These are phyloP conservation scores for Battus philenor DNA, from an alignment of 1,140 invertebrate species.

Conservation along the genomic window DNA sequence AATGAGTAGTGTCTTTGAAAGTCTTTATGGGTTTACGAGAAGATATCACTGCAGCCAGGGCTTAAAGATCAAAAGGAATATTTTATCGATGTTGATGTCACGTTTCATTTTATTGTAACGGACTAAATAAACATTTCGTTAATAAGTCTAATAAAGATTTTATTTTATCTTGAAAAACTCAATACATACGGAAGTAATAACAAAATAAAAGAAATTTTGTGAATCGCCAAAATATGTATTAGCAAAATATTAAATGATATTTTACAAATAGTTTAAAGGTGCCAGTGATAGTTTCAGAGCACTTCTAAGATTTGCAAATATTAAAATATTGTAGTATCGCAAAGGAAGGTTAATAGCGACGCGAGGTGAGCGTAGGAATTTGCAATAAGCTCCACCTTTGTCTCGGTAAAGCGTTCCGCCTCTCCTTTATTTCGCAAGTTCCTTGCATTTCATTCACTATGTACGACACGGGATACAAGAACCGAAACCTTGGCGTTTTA, in stretches of 20 bases:
- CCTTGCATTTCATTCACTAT: constrained; percentile 64
- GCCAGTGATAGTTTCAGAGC: constrained; percentile 7
- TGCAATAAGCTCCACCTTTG: constrained; percentile 68
- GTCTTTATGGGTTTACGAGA: too few species aligned
- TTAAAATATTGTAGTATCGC: constrained; percentile 52
- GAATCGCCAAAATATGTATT: too few species aligned
- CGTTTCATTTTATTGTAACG: neutral
- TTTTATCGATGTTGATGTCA: too few species aligned
- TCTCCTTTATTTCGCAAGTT: constrained; percentile 65
- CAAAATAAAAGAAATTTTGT: too few species aligned
- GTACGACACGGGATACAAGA: constrained; percentile 26
- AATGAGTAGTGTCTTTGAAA: too few species aligned
- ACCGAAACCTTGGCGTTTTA: constrained; percentile 3
- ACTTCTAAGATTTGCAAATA: constrained; percentile 33
- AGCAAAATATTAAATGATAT: neutral
- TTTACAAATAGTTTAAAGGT: constrained; percentile 1
- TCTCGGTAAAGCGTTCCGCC: constrained; percentile 44
- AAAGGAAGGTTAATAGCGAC: constrained; percentile 51
- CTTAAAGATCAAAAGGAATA: too few species aligned
- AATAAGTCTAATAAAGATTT: neutral
- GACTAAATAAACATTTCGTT: neutral
- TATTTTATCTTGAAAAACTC: neutral
- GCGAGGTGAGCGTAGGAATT: constrained; percentile 63
- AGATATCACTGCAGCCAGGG: too few species aligned
- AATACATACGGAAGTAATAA: neutral